Conservation (phyloP, 2,888 invertebrate species). For the Ariolimax columbianus region DNA sequence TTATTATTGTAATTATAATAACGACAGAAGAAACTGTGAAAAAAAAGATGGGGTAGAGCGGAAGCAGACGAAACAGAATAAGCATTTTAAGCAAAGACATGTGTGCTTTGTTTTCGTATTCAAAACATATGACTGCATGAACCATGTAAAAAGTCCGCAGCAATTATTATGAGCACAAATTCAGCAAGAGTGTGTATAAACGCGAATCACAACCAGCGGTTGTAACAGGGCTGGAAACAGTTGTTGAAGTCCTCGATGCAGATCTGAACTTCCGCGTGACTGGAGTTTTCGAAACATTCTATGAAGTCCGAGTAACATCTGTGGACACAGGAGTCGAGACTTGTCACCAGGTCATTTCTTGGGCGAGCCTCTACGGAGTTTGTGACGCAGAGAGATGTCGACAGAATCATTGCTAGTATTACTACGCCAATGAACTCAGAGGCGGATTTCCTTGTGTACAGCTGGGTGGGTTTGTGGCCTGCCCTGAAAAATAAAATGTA, state of each 20-base stretch:
- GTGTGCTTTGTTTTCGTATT: too few species aligned
- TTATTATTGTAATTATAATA: too few species aligned
- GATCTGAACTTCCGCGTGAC: background rate
- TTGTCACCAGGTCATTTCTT: background rate
- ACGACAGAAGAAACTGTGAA: too few species aligned
- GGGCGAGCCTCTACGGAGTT: background rate
- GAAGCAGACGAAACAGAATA: too few species aligned
- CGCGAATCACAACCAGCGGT: background rate
- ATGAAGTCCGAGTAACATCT: slow-evolving; percentile 16
- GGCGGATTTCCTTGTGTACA: background rate
- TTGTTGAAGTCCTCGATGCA: slow-evolving; percentile 15
- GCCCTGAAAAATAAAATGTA: background rate
- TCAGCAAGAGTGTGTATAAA: too few species aligned
- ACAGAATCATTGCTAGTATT: background rate
- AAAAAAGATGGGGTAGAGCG: too few species aligned
- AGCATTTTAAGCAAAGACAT: too few species aligned
- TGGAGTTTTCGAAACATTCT: slow-evolving; percentile 2
- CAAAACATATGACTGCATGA: too few species aligned
- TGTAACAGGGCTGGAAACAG: slow-evolving; percentile 18
- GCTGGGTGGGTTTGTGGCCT: background rate
- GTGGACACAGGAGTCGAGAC: slow-evolving; percentile 8
- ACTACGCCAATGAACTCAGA: background rate
- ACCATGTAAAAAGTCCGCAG: too few species aligned
- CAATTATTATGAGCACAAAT: too few species aligned
- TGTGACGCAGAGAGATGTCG: background rate